A percentile compares a stretch with the other conserved stretches of the same genome.
Evolutionary conservation across 1,140 invertebrate genomes (phyloP).

Genomic region (Drosophila carrolli): DNA sequence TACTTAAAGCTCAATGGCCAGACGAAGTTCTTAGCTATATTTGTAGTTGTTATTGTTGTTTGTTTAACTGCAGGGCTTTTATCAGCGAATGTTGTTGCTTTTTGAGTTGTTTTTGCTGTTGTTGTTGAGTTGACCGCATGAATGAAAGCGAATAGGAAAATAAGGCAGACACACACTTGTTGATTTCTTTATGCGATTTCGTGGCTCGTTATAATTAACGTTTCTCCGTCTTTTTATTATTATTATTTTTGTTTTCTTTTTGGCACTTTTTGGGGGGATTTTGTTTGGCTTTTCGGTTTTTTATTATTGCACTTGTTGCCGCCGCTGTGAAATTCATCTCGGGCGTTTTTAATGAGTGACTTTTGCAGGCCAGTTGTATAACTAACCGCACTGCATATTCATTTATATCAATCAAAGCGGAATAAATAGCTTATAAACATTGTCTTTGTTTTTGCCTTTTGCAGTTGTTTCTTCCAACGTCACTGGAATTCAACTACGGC

Average conservation of each 20-base stretch:
- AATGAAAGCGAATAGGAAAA: slow-evolving; percentile 68
- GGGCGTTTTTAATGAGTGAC: slow-evolving; percentile 52
- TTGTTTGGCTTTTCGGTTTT: slow-evolving; percentile 58
- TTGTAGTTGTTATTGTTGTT: slow-evolving; percentile 36
- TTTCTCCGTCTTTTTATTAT: slow-evolving; percentile 29
- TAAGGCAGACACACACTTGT: slow-evolving; percentile 71
- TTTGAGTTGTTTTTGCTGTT: slow-evolving; percentile 23
- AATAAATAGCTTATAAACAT: slow-evolving; percentile 38
- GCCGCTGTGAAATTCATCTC: slow-evolving; percentile 40
- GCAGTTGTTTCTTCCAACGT: slow-evolving; percentile 59
- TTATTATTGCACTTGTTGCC: slow-evolving; percentile 61
- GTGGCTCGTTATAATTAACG: slow-evolving; percentile 53
- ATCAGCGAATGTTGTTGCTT: slow-evolving; percentile 29
- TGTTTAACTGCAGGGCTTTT: slow-evolving; percentile 41
- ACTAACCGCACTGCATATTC: slow-evolving; percentile 63
- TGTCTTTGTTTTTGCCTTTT: slow-evolving; percentile 53
- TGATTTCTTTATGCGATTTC: slow-evolving; percentile 65
- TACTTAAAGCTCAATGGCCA: slow-evolving; percentile 51
- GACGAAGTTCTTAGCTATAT: slow-evolving; percentile 30
- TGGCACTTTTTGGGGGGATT: slow-evolving; percentile 31
- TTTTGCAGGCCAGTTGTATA: slow-evolving; percentile 47
- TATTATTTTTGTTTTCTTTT: slow-evolving; percentile 43
- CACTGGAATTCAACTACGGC: slow-evolving; percentile 79
- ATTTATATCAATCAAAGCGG: slow-evolving; percentile 70
- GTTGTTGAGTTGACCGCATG: slow-evolving; percentile 68